These are phyloP conservation scores for Phenacoccus solenopsis DNA, from an alignment of 1,140 invertebrate genomes.

Conservation along the genomic window DNA sequence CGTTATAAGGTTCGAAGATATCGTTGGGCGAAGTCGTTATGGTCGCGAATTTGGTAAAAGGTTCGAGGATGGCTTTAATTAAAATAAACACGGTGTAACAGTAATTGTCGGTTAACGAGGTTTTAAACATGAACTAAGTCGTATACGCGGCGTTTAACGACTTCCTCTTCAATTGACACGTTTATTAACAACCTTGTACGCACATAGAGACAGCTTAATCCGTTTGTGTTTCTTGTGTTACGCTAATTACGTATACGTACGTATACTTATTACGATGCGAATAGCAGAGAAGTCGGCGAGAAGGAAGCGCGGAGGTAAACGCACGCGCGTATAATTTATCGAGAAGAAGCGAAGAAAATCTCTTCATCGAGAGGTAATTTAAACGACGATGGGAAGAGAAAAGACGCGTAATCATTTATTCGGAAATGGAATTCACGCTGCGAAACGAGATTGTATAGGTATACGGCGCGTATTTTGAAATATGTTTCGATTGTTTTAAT, in stretches of 20 bases:
- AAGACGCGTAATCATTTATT: neutral
- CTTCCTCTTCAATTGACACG: slow-evolving; percentile 1
- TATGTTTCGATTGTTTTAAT: too few species aligned
- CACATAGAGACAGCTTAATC: neutral
- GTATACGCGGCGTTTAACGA: neutral
- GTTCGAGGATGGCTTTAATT: neutral
- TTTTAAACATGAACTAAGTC: neutral
- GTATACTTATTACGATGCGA: too few species aligned
- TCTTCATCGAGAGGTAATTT: neutral
- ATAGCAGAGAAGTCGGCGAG: too few species aligned
- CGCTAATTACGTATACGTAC: neutral
- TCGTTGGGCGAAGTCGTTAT: too few species aligned
- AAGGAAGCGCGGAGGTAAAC: neutral
- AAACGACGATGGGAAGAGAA: neutral
- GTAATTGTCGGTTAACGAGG: slow-evolving; percentile 1
- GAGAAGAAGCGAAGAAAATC: too few species aligned
- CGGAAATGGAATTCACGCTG: neutral
- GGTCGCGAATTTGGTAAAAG: neutral
- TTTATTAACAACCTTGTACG: neutral
- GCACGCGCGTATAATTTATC: neutral
- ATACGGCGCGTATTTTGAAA: neutral
- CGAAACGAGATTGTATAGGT: neutral
- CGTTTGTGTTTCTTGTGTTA: neutral
- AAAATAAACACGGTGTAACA: neutral
- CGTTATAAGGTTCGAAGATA: too few species aligned